phyloP scores from a whole-genome alignment of 2,888 invertebrate species.

The Cataglyphis altisquamis region DNA sequence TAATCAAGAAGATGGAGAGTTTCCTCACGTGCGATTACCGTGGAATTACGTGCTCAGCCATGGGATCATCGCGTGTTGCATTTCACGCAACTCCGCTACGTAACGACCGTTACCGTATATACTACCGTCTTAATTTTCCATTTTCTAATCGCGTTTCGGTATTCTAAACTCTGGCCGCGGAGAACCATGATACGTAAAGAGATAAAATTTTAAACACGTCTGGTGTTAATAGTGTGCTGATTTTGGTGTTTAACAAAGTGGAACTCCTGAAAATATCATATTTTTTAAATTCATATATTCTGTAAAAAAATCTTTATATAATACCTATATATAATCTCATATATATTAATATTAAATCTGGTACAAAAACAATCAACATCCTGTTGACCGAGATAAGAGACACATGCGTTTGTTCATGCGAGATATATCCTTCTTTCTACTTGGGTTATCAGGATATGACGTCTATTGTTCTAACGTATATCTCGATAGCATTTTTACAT shows the following conservation, averaged over 20 bases:
- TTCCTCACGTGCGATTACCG: conserved; percentile 43
- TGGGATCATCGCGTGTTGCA: conserved; percentile 48
- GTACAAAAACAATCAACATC: background rate
- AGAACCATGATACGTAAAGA: background rate
- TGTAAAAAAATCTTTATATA: background rate
- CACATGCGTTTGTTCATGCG: background rate
- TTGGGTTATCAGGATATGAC: background rate
- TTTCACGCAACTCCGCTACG: conserved; percentile 39
- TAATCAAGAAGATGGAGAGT: conserved; percentile 38
- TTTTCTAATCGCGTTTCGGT: conserved; percentile 23
- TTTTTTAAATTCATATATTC: background rate
- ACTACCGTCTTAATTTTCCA: conserved; percentile 20
- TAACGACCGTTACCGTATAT: conserved; percentile 28
- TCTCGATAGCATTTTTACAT: background rate
- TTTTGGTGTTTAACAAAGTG: background rate
- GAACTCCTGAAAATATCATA: background rate
- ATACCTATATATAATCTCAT: background rate
- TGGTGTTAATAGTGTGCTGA: background rate
- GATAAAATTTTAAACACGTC: conserved; percentile 10
- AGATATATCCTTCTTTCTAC: background rate
- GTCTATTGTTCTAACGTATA: background rate
- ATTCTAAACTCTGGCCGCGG: background rate
- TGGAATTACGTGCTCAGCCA: conserved; percentile 43
- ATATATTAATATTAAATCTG: background rate
- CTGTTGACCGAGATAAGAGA: background rate